Evolutionary conservation across 2,888 invertebrate genomes (phyloP).

Genomic region (Pharmacophagus antenor): DNA sequence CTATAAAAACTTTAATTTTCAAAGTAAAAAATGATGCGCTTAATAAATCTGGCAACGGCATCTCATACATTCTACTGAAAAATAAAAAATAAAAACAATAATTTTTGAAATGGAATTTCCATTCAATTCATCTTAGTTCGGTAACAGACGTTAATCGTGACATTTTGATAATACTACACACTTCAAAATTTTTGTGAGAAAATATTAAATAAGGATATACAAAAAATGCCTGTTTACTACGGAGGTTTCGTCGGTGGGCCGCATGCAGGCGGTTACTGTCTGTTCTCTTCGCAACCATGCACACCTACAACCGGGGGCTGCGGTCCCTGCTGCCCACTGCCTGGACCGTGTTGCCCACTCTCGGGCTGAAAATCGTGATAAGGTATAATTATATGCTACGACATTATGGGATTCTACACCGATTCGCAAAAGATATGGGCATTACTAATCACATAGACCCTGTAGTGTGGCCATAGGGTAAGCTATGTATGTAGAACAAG

Average conservation of each 20-base stretch:
- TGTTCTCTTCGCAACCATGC: constrained; percentile 48
- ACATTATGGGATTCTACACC: not conserved
- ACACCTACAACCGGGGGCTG: constrained; percentile 49
- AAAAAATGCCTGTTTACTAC: constrained; percentile 57
- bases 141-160: not conserved
- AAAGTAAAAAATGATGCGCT: no score
- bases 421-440: no score
- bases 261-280: constrained; percentile 61
- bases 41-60: not conserved
- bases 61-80: not conserved
- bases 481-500: no score
- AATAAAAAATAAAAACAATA: not conserved
- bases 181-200: not conserved
- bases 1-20: no score
- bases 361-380: constrained; percentile 41
- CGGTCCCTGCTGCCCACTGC: constrained; percentile 45
- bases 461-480: no score
- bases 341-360: constrained; percentile 47
- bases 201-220: not conserved
- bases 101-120: not conserved
- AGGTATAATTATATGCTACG: not conserved
- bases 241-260: constrained; percentile 66
- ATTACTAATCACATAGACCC: no score
- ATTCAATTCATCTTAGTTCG: not conserved
- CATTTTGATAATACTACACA: not conserved